Conservation (phyloP, 2,113 vertebrate genomes). For the Macrotis lagotis region DNA sequence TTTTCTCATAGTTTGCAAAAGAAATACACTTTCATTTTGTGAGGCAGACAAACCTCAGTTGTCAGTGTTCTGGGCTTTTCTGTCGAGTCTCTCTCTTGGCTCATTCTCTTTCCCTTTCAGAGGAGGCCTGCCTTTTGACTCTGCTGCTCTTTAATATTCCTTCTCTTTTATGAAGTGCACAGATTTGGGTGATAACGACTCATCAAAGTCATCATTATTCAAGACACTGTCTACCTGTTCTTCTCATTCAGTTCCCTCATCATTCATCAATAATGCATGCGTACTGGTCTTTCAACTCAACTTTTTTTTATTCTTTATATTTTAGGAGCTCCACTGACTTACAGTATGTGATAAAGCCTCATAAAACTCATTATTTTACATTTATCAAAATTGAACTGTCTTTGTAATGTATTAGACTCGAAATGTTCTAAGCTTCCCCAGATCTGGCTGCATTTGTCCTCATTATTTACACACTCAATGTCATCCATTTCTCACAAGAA, state of each 20-base stretch:
- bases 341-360: slow-evolving; percentile 73
- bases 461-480: slow-evolving; percentile 77
- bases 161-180: slow-evolving; percentile 79
- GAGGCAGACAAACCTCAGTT: slow-evolving; percentile 57
- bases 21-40: slow-evolving; percentile 58
- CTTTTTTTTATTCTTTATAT: slow-evolving; percentile 76
- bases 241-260: slow-evolving; percentile 78
- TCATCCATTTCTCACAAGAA: slow-evolving; percentile 69
- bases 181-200: slow-evolving; percentile 80
- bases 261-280: slow-evolving; percentile 82
- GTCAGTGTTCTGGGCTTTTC: slow-evolving; percentile 67
- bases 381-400: slow-evolving; percentile 76
- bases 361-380: slow-evolving; percentile 78
- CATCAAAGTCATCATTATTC: slow-evolving; percentile 84
- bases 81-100: slow-evolving; percentile 61
- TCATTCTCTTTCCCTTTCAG: slow-evolving; percentile 75
- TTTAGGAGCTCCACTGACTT: slow-evolving; percentile 80
- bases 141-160: slow-evolving; percentile 71
- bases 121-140: slow-evolving; percentile 72
- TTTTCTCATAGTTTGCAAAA: slow-evolving; percentile 71
- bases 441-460: slow-evolving; percentile 64
- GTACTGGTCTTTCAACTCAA: slow-evolving; percentile 77
- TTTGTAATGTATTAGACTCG: slow-evolving; percentile 73
- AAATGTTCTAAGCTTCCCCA: slow-evolving; percentile 71
- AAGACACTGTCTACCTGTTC: slow-evolving; percentile 72